Conservation (phyloP, 2,797 vertebrate genomes). For the Neosilurus mollespiculum region DNA sequence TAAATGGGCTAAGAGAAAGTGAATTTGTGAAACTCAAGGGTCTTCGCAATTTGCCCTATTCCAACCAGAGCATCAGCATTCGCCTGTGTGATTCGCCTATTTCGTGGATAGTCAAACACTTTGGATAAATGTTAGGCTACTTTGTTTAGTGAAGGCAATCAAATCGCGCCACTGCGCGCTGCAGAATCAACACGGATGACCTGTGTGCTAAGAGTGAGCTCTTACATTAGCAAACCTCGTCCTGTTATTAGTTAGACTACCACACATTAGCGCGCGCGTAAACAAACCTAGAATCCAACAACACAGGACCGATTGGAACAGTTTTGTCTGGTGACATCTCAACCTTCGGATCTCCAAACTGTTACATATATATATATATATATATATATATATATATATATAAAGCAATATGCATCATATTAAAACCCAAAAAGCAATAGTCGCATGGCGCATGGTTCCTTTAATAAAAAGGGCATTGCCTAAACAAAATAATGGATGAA, state of each 20-base stretch:
- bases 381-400: neutral
- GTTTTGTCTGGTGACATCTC: slow-evolving; percentile 1
- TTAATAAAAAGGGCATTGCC: neutral
- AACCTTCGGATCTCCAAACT: neutral
- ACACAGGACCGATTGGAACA: neutral
- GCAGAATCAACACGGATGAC: slow-evolving; percentile 63
- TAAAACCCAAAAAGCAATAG: neutral
- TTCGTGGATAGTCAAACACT: slow-evolving; percentile 62
- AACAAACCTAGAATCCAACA: slow-evolving; percentile 49
- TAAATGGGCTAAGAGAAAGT: neutral
- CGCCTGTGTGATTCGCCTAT: slow-evolving; percentile 56
- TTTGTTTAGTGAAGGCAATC: slow-evolving; percentile 66
- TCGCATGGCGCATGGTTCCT: neutral
- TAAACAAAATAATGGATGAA: neutral
- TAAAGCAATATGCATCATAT: neutral
- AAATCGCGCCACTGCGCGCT: slow-evolving; percentile 56
- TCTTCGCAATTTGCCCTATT: slow-evolving; percentile 29
- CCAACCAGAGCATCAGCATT: slow-evolving; percentile 58
- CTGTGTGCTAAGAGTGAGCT: slow-evolving; percentile 43
- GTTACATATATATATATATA: too few relatives aligned
- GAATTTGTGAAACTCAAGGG: slow-evolving; percentile 18
- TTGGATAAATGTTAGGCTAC: slow-evolving; percentile 64
- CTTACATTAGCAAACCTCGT: slow-evolving; percentile 49
- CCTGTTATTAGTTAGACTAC: slow-evolving; percentile 49
- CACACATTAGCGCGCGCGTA: slow-evolving; percentile 48